A percentile compares a stretch with the other conserved stretches of the same genome.
Conservation (phyloP, 2,888 invertebrate species). For the Ochropacha duplaris region DNA sequence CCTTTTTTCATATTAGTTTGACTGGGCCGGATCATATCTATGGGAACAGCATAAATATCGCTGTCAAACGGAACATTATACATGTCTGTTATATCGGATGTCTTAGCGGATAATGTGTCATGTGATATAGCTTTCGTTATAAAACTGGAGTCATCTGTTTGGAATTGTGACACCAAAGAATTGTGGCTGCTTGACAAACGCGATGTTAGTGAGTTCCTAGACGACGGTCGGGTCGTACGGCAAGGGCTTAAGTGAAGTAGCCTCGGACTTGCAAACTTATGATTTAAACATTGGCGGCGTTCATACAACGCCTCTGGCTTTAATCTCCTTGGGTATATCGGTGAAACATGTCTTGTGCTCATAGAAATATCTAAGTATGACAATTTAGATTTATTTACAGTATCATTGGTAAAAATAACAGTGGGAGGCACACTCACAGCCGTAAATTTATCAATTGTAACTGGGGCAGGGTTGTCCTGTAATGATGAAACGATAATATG, state of each 20-base stretch:
- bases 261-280: conserved; percentile 71
- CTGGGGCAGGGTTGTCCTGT: conserved; percentile 63
- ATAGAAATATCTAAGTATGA: conserved; percentile 48
- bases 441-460: conserved; percentile 44
- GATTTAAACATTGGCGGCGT: conserved; percentile 68
- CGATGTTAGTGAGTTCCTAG: conserved; percentile 89
- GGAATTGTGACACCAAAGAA: conserved; percentile 89
- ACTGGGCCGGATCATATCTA: conserved; percentile 89
- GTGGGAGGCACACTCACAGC: conserved; percentile 54
- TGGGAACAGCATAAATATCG: conserved; percentile 93
- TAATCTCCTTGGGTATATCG: conserved; percentile 65
- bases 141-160: conserved; percentile 92
- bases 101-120: conserved; percentile 87
- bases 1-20: conserved; percentile 63
- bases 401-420: conserved; percentile 45
- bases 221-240: conserved; percentile 86
- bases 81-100: conserved; percentile 91
- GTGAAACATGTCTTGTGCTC: conserved; percentile 56
- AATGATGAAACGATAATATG: conserved; percentile 30
- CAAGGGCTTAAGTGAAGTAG: conserved; percentile 85
- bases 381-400: conserved; percentile 40
- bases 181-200: conserved; percentile 93
- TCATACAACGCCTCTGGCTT: conserved; percentile 68
- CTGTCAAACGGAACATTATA: conserved; percentile 95
- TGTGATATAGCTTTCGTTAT: conserved; percentile 95